Percentiles rank a stretch among this genome's conserved stretches.
These are phyloP conservation scores for Ligdia adustata DNA, from an alignment of 2,888 invertebrate genomes.

Conservation along the genomic window DNA sequence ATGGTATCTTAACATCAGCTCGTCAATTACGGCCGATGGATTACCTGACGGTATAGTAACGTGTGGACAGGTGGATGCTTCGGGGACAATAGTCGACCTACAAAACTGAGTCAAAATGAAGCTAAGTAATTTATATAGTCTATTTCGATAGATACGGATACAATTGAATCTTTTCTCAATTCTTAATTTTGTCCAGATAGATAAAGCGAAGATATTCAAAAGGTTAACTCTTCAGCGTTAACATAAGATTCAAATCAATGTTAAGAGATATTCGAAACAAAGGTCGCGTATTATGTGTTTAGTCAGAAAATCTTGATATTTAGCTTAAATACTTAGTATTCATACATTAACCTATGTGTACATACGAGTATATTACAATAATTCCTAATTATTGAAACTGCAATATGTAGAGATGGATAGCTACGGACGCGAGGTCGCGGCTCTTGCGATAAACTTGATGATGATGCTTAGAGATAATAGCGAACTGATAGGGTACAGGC, in stretches of 20 bases:
- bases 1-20: constrained; percentile 38
- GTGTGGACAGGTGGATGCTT: constrained; percentile 15
- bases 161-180: too few species aligned
- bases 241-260: too few species aligned
- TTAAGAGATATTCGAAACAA: too few species aligned
- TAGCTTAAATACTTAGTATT: background rate
- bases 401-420: constrained; percentile 4
- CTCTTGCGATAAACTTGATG: constrained; percentile 8
- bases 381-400: constrained; percentile 10
- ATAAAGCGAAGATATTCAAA: too few species aligned
- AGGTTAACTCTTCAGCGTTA: too few species aligned
- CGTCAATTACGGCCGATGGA: constrained; percentile 15
- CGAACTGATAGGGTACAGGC: constrained; percentile 10
- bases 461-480: constrained; percentile 5
- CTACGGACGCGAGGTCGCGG: constrained; percentile 18
- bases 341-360: background rate
- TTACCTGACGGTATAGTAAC: constrained; percentile 16
- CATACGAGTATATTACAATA: background rate
- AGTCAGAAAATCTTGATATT: constrained; percentile 2
- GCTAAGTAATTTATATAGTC: too few species aligned
- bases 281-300: too few species aligned
- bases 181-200: too few species aligned
- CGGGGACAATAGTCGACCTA: constrained; percentile 14
- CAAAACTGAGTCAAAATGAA: constrained; percentile 19
- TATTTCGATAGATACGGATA: too few species aligned